Evolutionary conservation across 2,888 invertebrate genomes (phyloP), one percentile per base, ranked within the genome.

Genomic region (Troides aeacus): DNA sequence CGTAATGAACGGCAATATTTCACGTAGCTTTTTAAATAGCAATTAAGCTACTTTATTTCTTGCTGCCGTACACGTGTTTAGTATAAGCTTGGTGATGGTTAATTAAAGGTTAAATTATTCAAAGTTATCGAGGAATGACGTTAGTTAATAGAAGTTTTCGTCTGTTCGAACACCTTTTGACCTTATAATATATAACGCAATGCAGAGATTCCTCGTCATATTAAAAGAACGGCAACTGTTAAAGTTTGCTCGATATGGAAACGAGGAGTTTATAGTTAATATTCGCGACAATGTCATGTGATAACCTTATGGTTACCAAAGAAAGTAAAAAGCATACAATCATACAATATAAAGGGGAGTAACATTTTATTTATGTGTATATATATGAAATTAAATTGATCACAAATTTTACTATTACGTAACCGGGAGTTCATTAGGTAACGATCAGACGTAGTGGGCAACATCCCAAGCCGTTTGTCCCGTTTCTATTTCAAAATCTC

Each of bases 401-500:
- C n/a, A 53, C n/a, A 53, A 53, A 23, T 24, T 58, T 58, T 1
- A 23, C n/a, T 23, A 15, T 69, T 69, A 56, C 64, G 64, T 64
- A 69, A 64, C 12, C 15, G 56, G n/a, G 72, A 77, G 77, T 78
- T 74, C 79, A 79, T 77, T 72, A 75, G 74, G 67, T 72, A 78
- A 72, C 79, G 79, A 79, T 78, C 81, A 82, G 81, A 74, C 18
- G 53, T 18, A 79, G 81, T 82, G 77, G 76, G 77, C 74, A 78
- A 74, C 77, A 79, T 80, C 81, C 80, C 80, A 79, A 76, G 78
- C 78, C 80, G 78, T 2, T 77, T 79, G 80, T 81, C 81, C 81
- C 84, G 86, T 85, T 85, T 82, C 83, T 84, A 79, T 76, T 78
- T 76, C 80, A 79, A 83, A 84, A 58, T 60, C 68, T 46, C 46